These are phyloP conservation scores for Pseudopipra pipra DNA, from an alignment of 2,113 vertebrate genomes.

Conservation along the genomic window DNA sequence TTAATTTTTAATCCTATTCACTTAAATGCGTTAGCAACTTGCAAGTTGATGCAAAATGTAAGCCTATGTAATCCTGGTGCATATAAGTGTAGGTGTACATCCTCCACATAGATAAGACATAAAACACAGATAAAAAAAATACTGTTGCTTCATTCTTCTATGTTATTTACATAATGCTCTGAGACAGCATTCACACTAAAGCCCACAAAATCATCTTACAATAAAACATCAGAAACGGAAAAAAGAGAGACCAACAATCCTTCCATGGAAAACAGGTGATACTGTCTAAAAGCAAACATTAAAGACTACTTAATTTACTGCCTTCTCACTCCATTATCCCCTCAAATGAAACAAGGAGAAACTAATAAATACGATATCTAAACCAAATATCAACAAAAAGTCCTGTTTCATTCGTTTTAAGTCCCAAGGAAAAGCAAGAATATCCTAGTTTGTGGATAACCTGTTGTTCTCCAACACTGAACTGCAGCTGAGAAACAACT, in stretches of 20 bases:
- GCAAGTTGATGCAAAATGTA: background rate
- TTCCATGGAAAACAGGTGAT: background rate
- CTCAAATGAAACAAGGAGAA: background rate
- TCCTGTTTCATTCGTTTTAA: background rate
- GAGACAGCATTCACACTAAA: background rate
- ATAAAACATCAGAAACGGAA: background rate
- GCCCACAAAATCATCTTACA: background rate
- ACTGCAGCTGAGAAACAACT: background rate
- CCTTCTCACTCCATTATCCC: background rate
- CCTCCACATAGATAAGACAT: background rate
- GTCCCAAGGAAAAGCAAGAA: background rate
- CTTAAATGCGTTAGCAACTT: background rate
- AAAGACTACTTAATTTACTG: background rate
- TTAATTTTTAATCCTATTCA: background rate
- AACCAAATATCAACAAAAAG: background rate
- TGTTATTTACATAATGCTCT: background rate
- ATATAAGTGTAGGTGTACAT: background rate
- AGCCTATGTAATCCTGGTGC: background rate
- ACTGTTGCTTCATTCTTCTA: background rate
- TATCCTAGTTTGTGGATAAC: background rate
- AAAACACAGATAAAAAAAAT: background rate
- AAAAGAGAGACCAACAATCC: background rate
- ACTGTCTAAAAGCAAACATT: background rate
- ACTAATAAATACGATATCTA: background rate
- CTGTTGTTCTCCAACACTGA: background rate